Conservation (phyloP, 2,113 vertebrate genomes). For the Solea senegalensis region DNA sequence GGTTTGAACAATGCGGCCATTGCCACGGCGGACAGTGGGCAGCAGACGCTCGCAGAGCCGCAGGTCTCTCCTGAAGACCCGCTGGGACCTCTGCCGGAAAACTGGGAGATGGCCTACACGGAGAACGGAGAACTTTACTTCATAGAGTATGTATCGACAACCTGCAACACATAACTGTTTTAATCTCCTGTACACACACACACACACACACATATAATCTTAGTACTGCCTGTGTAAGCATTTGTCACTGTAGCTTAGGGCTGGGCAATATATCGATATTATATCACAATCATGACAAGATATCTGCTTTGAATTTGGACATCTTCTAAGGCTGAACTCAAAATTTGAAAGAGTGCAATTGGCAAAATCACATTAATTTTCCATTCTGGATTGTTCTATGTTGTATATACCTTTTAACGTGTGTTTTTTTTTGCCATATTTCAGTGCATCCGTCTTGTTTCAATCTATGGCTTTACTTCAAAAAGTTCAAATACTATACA, state of each 20-base stretch:
- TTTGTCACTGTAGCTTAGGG: conserved; percentile 10
- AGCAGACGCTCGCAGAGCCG: conserved; percentile 92
- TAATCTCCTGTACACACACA: background rate
- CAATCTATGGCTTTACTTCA: too few species aligned
- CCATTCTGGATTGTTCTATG: too few species aligned
- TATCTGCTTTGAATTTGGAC: too few species aligned
- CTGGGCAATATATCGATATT: too few species aligned
- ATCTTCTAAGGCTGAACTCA: too few species aligned
- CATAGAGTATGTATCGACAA: conserved; percentile 90
- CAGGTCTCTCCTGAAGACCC: conserved; percentile 92
- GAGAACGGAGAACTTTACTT: conserved; percentile 99
- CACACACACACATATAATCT: background rate
- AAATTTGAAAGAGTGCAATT: too few species aligned
- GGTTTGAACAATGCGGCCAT: conserved; percentile 84
- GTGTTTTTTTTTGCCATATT: too few species aligned
- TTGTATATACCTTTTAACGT: too few species aligned
- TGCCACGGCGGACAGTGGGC: conserved; percentile 91
- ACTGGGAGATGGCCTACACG: conserved; percentile 99
- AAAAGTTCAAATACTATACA: too few species aligned
- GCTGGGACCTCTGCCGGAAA: conserved; percentile 94
- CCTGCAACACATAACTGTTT: background rate
- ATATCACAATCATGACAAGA: too few species aligned
- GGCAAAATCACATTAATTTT: too few species aligned
- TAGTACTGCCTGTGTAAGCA: conserved; percentile 23
- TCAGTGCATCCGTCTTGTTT: too few species aligned